Percentiles rank a stretch among this genome's conserved stretches.
Conservation (phyloP, 2,888 invertebrate genomes). For the Pollenia angustigena region DNA sequence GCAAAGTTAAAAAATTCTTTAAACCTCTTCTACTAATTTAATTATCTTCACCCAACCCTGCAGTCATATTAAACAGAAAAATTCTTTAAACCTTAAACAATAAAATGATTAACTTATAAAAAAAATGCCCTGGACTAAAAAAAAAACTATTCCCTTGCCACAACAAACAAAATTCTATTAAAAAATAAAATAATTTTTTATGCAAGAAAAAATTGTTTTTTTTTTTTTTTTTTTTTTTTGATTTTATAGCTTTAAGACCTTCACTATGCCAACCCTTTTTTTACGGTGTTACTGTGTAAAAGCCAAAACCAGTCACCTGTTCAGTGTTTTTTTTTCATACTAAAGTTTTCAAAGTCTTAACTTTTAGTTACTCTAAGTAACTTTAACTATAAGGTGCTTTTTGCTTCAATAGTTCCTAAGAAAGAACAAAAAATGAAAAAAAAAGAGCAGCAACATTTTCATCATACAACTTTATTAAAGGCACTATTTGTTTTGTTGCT, state of each 20-base stretch:
- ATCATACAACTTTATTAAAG: conserved; percentile 71
- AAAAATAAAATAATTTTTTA: background rate
- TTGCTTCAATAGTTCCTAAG: conserved; percentile 67
- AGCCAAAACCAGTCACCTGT: conserved; percentile 68
- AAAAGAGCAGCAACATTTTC: conserved; percentile 30
- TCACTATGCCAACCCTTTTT: conserved; percentile 41
- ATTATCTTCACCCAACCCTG: background rate
- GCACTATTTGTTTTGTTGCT: conserved; percentile 57
- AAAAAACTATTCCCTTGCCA: background rate
- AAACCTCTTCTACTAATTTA: background rate
- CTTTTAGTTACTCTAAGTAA: background rate
- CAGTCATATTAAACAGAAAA: background rate
- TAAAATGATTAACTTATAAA: conserved; percentile 31
- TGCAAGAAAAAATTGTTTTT: too few species aligned
- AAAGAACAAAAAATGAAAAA: background rate
- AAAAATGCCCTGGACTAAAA: background rate
- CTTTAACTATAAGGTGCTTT: conserved; percentile 45
- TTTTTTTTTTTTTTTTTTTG: background rate
- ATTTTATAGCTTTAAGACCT: conserved; percentile 39
- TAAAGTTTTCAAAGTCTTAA: background rate
- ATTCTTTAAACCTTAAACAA: background rate
- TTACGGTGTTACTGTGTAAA: conserved; percentile 32
- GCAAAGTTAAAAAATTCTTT: background rate
- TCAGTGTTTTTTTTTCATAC: conserved; percentile 33
- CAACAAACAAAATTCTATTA: conserved; percentile 17